Evolutionary conservation across 2,797 vertebrate species (phyloP).

Genomic region (Scarus forsteni): DNA sequence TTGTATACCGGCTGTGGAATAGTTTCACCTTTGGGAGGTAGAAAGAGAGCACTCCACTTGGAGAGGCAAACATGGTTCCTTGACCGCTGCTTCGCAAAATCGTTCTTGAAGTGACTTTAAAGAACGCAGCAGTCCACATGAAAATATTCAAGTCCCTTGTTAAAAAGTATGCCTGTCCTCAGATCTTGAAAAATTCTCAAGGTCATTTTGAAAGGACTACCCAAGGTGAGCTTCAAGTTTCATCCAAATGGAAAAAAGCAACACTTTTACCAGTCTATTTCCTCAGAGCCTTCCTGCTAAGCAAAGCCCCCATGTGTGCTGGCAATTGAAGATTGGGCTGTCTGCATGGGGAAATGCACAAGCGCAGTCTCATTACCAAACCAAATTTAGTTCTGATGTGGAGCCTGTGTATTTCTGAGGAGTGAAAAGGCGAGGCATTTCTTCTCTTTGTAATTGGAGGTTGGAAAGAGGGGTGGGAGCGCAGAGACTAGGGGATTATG

Average conservation of each 20-base stretch:
- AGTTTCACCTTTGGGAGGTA: constrained; percentile 13
- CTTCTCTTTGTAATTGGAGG: constrained; percentile 86
- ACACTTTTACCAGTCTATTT: constrained; percentile 82
- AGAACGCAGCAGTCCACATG: constrained; percentile 15
- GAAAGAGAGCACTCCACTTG: constrained; percentile 1
- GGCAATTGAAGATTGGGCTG: constrained; percentile 84
- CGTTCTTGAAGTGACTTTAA: constrained; percentile 35
- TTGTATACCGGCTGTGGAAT: neutral
- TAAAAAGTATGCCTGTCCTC: constrained; percentile 33
- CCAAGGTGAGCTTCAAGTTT: constrained; percentile 78
- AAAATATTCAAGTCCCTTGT: constrained; percentile 25
- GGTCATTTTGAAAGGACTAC: constrained; percentile 73
- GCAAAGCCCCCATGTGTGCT: constrained; percentile 78
- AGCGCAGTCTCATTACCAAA: constrained; percentile 87
- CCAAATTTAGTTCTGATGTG: constrained; percentile 87
- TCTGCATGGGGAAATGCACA: constrained; percentile 86
- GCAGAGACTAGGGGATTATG: constrained; percentile 80
- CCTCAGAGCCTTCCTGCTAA: constrained; percentile 78
- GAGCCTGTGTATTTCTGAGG: constrained; percentile 83
- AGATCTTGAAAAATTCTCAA: constrained; percentile 65
- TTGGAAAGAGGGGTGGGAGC: constrained; percentile 74
- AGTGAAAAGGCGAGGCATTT: constrained; percentile 81
- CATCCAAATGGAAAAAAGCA: constrained; percentile 82
- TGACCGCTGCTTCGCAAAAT: constrained; percentile 23
- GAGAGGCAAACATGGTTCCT: neutral